Conservation (phyloP, 2,888 invertebrate species). For the Diadegma fenestrale region DNA sequence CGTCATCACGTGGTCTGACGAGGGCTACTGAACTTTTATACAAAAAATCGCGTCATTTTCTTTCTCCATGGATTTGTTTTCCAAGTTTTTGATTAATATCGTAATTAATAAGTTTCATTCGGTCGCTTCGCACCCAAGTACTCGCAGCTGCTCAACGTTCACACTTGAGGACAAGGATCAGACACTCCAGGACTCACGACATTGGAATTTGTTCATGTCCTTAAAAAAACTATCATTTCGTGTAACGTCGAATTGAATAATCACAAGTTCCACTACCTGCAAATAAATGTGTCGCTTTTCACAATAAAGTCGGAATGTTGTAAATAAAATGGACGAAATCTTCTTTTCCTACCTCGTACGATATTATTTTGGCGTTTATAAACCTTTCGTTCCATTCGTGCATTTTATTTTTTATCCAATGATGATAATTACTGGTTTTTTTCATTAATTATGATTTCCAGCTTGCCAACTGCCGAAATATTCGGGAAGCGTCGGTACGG, state of each 20-base stretch:
- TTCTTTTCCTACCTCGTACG: not conserved
- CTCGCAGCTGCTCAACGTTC: not conserved
- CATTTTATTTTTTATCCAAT: not conserved
- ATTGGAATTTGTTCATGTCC: too few relatives aligned
- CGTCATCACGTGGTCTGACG: conserved; percentile 92
- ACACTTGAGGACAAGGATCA: not conserved
- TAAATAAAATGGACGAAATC: not conserved
- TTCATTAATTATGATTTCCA: not conserved
- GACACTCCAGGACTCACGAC: too few relatives aligned
- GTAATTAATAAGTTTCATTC: not conserved
- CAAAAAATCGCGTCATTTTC: not conserved
- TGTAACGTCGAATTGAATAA: not conserved
- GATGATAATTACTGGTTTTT: not conserved
- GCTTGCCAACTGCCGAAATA: not conserved
- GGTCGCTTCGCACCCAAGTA: not conserved
- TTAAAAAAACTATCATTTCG: not conserved
- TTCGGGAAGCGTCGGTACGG: not conserved
- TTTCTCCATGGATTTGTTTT: not conserved
- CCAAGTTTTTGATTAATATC: not conserved
- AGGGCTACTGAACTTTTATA: conserved; percentile 87
- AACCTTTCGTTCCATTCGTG: not conserved
- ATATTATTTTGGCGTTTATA: not conserved
- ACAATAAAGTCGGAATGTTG: conserved; percentile 3
- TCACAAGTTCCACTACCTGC: not conserved
- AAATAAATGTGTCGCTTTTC: not conserved